Conservation (phyloP, 1,140 invertebrate genomes). For the Antheraea mylitta region DNA sequence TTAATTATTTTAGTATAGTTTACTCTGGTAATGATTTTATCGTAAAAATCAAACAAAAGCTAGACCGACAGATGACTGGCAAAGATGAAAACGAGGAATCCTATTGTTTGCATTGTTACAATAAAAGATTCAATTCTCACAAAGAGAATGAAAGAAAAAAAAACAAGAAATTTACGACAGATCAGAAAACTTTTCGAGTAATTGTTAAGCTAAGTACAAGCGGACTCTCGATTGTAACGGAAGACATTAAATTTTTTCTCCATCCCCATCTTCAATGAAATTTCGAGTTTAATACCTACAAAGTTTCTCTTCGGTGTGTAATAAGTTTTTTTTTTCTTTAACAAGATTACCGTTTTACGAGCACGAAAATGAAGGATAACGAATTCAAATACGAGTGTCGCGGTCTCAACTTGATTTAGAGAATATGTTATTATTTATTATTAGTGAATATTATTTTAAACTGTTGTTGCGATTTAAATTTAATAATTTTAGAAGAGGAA, state of each 20-base stretch:
- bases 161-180: conserved; percentile 5
- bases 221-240: conserved; percentile 27
- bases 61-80: no score
- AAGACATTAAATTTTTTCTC: conserved; percentile 48
- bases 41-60: no score
- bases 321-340: conserved; percentile 62
- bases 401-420: background rate
- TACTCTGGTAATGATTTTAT: no score
- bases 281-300: conserved; percentile 46
- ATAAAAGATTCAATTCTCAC: background rate
- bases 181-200: conserved; percentile 22
- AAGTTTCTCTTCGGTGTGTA: conserved; percentile 44
- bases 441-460: no score
- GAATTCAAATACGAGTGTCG: conserved; percentile 39
- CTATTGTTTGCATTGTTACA: background rate
- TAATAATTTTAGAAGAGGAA: no score
- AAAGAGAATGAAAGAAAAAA: background rate
- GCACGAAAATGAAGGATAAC: conserved; percentile 63
- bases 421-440: background rate
- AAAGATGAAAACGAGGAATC: background rate
- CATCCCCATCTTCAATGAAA: conserved; percentile 22
- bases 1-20: no score
- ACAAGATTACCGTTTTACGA: conserved; percentile 69
- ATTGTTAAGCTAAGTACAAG: conserved; percentile 49
- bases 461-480: no score